Percentiles rank a stretch among this genome's conserved stretches.
These are phyloP conservation scores for Cirrhinus mrigala DNA, from an alignment of 2,797 vertebrate species.

Conservation along the genomic window DNA sequence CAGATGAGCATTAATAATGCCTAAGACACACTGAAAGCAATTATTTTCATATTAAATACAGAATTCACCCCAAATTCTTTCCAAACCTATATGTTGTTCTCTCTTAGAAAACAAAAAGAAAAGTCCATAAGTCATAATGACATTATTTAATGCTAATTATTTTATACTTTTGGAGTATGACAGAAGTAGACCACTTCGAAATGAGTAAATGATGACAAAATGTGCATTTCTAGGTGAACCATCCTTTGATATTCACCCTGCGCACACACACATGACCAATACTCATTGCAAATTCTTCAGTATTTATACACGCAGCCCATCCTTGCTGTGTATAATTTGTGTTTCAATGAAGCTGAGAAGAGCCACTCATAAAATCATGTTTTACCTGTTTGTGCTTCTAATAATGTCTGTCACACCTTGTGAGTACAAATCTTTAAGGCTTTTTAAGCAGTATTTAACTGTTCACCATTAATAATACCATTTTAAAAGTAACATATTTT, in stretches of 20 bases:
- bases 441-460: neutral
- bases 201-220: too few relatives aligned
- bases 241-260: neutral
- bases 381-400: neutral
- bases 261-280: neutral
- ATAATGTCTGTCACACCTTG: neutral
- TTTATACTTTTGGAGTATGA: too few relatives aligned
- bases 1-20: too few relatives aligned
- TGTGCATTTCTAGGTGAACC: neutral
- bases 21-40: too few relatives aligned
- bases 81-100: too few relatives aligned
- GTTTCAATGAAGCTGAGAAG: neutral
- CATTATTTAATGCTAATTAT: too few relatives aligned
- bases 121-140: too few relatives aligned
- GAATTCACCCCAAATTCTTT: too few relatives aligned
- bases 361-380: neutral
- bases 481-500: neutral
- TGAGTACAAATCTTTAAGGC: neutral
- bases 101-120: too few relatives aligned
- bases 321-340: neutral
- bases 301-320: neutral
- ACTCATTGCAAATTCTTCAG: neutral
- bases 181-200: too few relatives aligned
- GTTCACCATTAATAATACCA: neutral
- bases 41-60: too few relatives aligned